Percentiles rank a stretch among this genome's conserved stretches.
phyloP scores from a whole-genome alignment of 2,113 vertebrate genomes.

The Anhinga rufa region DNA sequence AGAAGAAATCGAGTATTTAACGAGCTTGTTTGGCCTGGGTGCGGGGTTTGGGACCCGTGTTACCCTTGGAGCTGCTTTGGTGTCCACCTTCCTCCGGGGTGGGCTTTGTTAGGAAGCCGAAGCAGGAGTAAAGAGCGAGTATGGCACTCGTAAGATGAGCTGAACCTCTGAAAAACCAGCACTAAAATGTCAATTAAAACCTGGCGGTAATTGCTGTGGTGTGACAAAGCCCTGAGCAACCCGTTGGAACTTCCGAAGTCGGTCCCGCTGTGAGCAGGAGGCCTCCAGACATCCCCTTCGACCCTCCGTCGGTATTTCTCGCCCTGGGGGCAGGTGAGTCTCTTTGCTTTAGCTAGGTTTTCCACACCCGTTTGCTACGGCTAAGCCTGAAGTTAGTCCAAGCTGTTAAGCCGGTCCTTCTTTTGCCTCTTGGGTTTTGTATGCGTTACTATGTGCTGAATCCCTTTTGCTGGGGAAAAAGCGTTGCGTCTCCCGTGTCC shows the following conservation, averaged over 20 bases:
- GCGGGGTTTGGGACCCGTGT: too few relatives aligned
- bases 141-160: not conserved
- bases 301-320: not conserved
- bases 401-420: not conserved
- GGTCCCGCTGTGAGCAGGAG: not conserved
- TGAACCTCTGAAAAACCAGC: not conserved
- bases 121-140: not conserved
- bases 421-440: not conserved
- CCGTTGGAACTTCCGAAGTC: not conserved
- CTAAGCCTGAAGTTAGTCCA: not conserved
- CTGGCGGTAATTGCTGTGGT: not conserved
- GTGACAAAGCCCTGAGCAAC: not conserved
- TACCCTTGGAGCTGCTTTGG: too few relatives aligned
- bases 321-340: not conserved
- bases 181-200: not conserved
- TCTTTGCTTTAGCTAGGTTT: not conserved
- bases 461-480: not conserved
- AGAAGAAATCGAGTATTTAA: not conserved
- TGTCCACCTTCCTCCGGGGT: not conserved
- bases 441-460: accelerated
- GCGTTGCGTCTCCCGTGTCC: accelerated
- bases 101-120: not conserved
- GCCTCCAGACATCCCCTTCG: not conserved
- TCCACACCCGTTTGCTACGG: not conserved
- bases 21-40: not conserved